phyloP scores from a whole-genome alignment of 2,113 vertebrate genomes.

The Lepus americanus region DNA sequence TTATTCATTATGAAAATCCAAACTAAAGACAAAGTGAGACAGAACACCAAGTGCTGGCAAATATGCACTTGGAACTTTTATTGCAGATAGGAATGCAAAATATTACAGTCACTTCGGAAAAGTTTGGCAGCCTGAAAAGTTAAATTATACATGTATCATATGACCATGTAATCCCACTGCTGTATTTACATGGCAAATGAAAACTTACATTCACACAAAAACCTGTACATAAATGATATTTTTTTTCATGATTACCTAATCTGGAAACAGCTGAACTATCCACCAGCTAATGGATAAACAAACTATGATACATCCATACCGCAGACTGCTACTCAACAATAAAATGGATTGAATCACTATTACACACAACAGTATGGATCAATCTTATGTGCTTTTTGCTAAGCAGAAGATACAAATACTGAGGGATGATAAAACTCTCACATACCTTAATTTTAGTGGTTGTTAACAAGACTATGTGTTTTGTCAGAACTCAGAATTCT shows the following conservation, averaged over 20 bases:
- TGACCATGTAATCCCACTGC: background rate
- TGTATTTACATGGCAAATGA: slow-evolving; percentile 10
- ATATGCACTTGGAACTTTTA: background rate
- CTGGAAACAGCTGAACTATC: background rate
- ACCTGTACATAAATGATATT: background rate
- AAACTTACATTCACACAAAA: background rate
- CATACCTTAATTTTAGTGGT: background rate
- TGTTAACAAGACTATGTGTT: background rate
- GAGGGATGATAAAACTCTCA: background rate
- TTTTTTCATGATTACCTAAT: background rate
- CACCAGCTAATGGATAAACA: background rate
- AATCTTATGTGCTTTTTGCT: background rate
- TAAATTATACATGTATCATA: background rate
- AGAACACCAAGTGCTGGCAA: background rate
- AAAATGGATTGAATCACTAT: background rate
- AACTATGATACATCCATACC: background rate
- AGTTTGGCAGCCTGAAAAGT: background rate
- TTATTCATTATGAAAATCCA: background rate
- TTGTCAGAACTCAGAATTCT: slow-evolving; percentile 16
- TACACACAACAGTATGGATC: background rate
- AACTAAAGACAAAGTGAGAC: background rate
- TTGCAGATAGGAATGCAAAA: background rate
- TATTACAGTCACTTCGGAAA: background rate
- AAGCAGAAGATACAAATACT: slow-evolving; percentile 14
- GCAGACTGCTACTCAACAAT: background rate